Evolutionary conservation across 2,888 invertebrate genomes (phyloP).

Genomic region (Tribolium freemani): DNA sequence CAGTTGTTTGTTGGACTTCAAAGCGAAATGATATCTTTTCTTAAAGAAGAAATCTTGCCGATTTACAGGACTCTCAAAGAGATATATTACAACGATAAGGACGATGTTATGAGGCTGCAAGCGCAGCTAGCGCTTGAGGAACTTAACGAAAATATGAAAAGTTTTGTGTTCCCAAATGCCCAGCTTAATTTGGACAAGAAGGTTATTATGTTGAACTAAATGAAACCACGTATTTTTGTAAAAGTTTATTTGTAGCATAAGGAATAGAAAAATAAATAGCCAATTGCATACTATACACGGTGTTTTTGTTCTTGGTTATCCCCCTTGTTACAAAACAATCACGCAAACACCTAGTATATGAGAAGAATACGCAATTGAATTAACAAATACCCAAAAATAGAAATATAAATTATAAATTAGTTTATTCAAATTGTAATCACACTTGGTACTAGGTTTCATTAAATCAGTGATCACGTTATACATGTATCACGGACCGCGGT

Average conservation of each 20-base stretch:
- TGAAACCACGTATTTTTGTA: neutral
- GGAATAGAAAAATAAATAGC: conserved; percentile 45
- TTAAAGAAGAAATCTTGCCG: conserved; percentile 77
- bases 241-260: conserved; percentile 3
- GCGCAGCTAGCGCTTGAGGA: conserved; percentile 84
- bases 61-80: conserved; percentile 80
- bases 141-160: conserved; percentile 77
- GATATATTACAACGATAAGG: conserved; percentile 74
- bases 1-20: conserved; percentile 83
- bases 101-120: conserved; percentile 81
- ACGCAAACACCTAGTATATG: conserved; percentile 60
- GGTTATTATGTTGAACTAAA: conserved; percentile 55
- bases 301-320: conserved; percentile 50
- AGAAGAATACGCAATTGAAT: conserved; percentile 59
- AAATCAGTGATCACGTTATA: conserved; percentile 3
- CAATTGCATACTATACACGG: conserved; percentile 66
- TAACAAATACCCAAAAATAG: conserved; percentile 27
- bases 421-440: conserved; percentile 3
- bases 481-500: conserved; percentile 24
- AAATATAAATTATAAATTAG: conserved; percentile 42
- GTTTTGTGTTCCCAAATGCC: conserved; percentile 72
- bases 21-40: conserved; percentile 75
- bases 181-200: conserved; percentile 58
- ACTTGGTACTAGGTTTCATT: neutral
- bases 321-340: neutral